A percentile compares a stretch with the other conserved stretches of the same genome.
Evolutionary conservation across 2,797 vertebrate genomes (phyloP).

Genomic region (Podarcis siculus): DNA sequence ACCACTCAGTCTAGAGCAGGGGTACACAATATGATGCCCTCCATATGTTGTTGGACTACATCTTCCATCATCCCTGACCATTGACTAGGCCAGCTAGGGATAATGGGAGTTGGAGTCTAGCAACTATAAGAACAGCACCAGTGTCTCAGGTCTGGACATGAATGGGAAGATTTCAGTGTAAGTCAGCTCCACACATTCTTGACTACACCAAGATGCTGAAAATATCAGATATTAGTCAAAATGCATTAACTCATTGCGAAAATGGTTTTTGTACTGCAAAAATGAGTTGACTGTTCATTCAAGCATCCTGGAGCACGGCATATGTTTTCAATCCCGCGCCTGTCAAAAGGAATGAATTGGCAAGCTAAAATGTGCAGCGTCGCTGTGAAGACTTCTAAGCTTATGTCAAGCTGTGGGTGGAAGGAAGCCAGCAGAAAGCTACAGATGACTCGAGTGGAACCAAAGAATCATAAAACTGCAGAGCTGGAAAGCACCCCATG

Average conservation of each 20-base stretch:
- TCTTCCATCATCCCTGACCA: no score
- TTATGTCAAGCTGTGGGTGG: background rate
- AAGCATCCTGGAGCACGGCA: background rate
- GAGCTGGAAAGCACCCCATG: no score
- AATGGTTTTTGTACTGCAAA: background rate
- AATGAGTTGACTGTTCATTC: background rate
- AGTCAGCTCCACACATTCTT: background rate
- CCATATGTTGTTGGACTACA: no score
- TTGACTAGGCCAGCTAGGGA: no score
- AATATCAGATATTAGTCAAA: background rate
- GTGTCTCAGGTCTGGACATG: background rate
- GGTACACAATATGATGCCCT: no score
- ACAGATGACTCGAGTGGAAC: background rate
- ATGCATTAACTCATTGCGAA: background rate
- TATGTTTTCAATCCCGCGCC: slow-evolving; percentile 22
- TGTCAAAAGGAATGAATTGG: slow-evolving; percentile 10
- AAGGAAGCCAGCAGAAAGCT: background rate
- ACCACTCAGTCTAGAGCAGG: no score
- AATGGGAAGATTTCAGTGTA: background rate
- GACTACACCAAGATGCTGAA: background rate
- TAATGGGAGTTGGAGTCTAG: no score
- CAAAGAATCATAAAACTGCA: no score
- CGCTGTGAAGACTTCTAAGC: slow-evolving; percentile 21
- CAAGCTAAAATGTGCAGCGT: slow-evolving; percentile 24
- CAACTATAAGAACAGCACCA: no score